phyloP scores from a whole-genome alignment of 2,797 vertebrate genomes.

The Corythornis leucogaster region DNA sequence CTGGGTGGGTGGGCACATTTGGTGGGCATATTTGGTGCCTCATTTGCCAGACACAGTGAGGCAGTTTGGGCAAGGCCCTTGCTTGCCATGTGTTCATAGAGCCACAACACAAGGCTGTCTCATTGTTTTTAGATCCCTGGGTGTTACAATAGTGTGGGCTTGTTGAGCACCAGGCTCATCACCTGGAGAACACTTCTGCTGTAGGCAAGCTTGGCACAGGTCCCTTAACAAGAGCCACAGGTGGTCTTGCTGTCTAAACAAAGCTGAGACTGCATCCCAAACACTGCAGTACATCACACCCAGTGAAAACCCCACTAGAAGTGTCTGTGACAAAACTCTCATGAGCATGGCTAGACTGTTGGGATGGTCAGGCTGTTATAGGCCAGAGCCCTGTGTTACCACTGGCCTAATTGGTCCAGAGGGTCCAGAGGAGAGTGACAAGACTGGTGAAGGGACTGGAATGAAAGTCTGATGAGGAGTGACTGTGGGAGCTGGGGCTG shows the following conservation, averaged over 20 bases:
- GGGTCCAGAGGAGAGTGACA: too few species aligned
- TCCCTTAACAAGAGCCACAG: neutral
- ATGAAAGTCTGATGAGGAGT: too few species aligned
- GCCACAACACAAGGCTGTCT: neutral
- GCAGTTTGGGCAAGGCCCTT: neutral
- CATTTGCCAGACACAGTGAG: neutral
- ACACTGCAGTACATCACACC: neutral
- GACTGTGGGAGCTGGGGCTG: too few species aligned
- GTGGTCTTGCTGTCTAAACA: neutral
- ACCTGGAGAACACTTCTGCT: neutral
- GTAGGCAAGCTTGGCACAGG: neutral
- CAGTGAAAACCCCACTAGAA: neutral
- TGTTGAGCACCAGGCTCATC: neutral
- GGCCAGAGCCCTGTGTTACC: neutral
- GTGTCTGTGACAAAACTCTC: neutral
- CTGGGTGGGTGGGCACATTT: neutral
- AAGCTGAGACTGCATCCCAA: neutral
- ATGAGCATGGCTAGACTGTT: neutral
- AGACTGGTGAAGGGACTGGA: too few species aligned
- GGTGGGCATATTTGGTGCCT: neutral
- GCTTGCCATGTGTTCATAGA: accelerated
- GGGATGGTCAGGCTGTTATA: neutral
- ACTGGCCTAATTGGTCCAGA: neutral
- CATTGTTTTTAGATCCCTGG: neutral
- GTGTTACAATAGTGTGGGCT: neutral